Base-by-base conservation (phyloP, 2,888 invertebrate species). In the Acrocyrtus sp. region DNA sequence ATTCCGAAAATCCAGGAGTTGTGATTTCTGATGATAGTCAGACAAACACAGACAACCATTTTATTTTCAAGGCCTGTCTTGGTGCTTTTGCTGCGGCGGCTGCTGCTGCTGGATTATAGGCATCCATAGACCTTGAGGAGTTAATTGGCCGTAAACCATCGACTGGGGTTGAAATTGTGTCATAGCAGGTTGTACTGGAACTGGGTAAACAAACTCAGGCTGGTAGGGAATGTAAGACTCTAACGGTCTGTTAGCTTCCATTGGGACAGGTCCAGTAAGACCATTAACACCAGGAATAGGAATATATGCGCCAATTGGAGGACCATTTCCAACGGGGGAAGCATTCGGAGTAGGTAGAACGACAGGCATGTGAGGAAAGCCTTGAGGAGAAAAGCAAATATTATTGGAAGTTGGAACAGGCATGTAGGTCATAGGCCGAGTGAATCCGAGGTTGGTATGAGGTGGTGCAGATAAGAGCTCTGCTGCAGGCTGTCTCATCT, bases 61-160 rank as follows among this genome's bases (percentile, higher is more conserved):
- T n/a, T n/a, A n/a, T n/a, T n/a, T n/a, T n/a, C n/a, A n/a, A n/a
- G n/a, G n/a, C n/a, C n/a, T n/a, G n/a, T n/a, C n/a, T n/a, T n/a
- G n/a, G n/a, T n/a, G 68, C 26, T 60, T 41, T 3, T 21, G 43
- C 22, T 27, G 41, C 0, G n/a, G 4, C n/a, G 45, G 60, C 24
- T 41, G 63, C 1, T 15, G 8, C 21, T 48, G 45, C 21, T 58
- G 58, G 5, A 54, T 54, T n/a, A 53, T 6, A 1, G 67, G 67
- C 53, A 67, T 26, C 60, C 58, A 67, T 24, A 67, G 6, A 12
- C 67, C 67, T 17, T 58, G 51, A 1, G 58, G 29, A 50, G 58
- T 58, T 12, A 67, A n/a, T 24, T 67, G 57, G 26, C 58, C 51
- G 15, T 41, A 67, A 10, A 53, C 27, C 5, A 60, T 27, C 17